phyloP scores from a whole-genome alignment of 2,113 vertebrate species.

The Hystrix cristata region DNA sequence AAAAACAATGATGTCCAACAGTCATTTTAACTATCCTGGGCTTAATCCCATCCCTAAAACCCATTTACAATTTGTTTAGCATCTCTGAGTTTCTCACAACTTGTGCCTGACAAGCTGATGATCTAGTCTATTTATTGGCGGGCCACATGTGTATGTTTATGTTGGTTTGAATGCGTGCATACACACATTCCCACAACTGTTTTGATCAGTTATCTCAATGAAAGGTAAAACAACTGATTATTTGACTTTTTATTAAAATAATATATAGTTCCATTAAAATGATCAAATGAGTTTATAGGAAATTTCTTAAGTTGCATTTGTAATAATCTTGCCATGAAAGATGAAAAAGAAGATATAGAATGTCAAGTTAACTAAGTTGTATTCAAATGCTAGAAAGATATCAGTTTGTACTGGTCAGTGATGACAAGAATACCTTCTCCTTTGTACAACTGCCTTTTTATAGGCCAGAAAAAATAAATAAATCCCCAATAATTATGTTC shows the following conservation, averaged over 20 bases:
- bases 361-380: background rate
- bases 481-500: background rate
- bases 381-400: background rate
- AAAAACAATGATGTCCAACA: background rate
- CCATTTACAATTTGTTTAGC: background rate
- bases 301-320: background rate
- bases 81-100: background rate
- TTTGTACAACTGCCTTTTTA: background rate
- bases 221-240: background rate
- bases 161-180: background rate
- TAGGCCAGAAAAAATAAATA: slow-evolving; percentile 35
- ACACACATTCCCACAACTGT: background rate
- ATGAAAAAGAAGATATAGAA: background rate
- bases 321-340: background rate
- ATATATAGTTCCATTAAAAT: background rate
- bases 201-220: background rate
- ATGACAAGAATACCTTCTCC: slow-evolving; percentile 9
- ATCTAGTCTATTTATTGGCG: background rate
- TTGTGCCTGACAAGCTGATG: background rate
- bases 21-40: background rate
- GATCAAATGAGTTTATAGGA: background rate
- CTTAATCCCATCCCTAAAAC: background rate
- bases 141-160: background rate
- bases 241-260: background rate
- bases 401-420: background rate